Conservation (phyloP, 2,797 vertebrate genomes). For the Phrynocephalus vlangalii region DNA sequence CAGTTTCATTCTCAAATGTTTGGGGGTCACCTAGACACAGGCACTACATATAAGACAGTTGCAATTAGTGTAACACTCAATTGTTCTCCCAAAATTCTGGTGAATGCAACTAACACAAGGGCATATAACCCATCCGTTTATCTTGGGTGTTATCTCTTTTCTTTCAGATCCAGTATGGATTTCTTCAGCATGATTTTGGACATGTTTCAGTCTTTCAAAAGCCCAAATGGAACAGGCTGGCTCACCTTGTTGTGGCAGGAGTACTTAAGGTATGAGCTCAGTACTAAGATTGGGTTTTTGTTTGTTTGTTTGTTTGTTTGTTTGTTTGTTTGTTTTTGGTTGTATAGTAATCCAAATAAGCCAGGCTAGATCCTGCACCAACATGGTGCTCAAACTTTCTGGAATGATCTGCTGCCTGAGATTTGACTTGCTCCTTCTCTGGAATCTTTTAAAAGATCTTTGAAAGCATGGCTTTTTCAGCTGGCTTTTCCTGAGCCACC, state of each 20-base stretch:
- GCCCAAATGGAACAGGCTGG: slow-evolving; percentile 70
- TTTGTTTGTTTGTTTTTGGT: neutral
- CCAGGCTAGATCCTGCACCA: too few relatives aligned
- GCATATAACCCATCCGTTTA: neutral
- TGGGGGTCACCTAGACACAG: neutral
- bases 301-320: too few relatives aligned
- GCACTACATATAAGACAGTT: neutral
- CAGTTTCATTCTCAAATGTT: neutral
- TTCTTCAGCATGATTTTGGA: slow-evolving; percentile 79
- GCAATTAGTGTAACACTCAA: neutral
- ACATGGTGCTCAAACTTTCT: too few relatives aligned
- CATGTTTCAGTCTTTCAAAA: slow-evolving; percentile 75
- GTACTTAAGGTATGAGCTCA: slow-evolving; percentile 72
- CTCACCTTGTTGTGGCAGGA: slow-evolving; percentile 73
- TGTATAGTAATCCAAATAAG: too few relatives aligned
- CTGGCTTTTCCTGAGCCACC: too few relatives aligned
- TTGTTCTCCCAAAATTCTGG: neutral
- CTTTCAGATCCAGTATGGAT: slow-evolving; percentile 74
- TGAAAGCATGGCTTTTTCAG: too few relatives aligned
- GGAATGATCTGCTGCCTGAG: too few relatives aligned
- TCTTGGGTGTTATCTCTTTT: neutral
- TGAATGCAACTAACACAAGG: too few relatives aligned
- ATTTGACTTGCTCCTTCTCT: too few relatives aligned
- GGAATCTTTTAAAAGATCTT: too few relatives aligned
- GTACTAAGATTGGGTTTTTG: neutral